These are phyloP conservation scores for Lagodon rhomboides DNA, from an alignment of 2,797 vertebrate species.

Conservation along the genomic window DNA sequence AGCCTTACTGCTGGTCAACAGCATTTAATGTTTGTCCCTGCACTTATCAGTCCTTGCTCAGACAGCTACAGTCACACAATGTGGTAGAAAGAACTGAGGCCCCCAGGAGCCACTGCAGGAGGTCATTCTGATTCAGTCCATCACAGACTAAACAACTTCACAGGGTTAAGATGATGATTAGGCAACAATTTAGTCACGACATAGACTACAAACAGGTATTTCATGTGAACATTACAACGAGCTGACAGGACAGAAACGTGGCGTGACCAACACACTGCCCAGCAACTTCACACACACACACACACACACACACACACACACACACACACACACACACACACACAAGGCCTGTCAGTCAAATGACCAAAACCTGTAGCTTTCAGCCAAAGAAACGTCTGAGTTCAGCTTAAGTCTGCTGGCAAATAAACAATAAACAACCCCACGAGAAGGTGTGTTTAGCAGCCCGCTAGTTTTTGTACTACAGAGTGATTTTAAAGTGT, in stretches of 20 bases:
- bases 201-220: not conserved
- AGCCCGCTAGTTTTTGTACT: rapidly evolving
- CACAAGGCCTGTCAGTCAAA: conserved; percentile 35
- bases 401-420: not conserved
- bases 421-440: not conserved
- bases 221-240: not conserved
- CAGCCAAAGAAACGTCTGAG: not conserved
- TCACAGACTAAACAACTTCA: too few relatives aligned
- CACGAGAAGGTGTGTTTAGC: not conserved
- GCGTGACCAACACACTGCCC: conserved; percentile 10
- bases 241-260: conserved; percentile 2
- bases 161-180: not conserved
- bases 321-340: conserved; percentile 13
- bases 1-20: not conserved
- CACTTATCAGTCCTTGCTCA: not conserved
- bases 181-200: rapidly evolving
- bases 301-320: conserved; percentile 7
- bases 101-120: conserved; percentile 2
- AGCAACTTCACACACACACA: conserved; percentile 18
- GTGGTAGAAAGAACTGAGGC: not conserved
- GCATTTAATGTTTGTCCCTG: not conserved
- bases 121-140: not conserved
- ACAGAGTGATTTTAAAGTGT: not conserved
- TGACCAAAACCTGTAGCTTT: conserved; percentile 48
- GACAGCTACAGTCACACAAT: not conserved